Conservation (phyloP, 2,888 invertebrate species). For the Brachyptera putata region DNA sequence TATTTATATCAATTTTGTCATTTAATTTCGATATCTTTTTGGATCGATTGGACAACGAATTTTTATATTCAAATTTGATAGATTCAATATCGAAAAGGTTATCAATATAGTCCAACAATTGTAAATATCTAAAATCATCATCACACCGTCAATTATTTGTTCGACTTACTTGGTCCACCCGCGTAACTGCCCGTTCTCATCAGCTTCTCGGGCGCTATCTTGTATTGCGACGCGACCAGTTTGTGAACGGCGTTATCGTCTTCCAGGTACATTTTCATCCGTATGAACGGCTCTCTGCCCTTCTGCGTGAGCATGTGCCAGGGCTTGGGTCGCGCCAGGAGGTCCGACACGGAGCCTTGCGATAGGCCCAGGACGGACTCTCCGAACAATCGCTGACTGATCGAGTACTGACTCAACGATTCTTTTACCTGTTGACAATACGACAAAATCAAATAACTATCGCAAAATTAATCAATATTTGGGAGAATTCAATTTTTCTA, state of each 20-base stretch:
- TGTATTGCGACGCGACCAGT: slow-evolving; percentile 93
- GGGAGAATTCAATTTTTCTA: too few relatives aligned
- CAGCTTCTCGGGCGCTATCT: slow-evolving; percentile 94
- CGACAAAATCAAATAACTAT: too few relatives aligned
- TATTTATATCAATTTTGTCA: too few relatives aligned
- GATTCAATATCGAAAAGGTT: too few relatives aligned
- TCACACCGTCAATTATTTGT: too few relatives aligned
- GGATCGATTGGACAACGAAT: too few relatives aligned
- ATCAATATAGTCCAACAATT: too few relatives aligned
- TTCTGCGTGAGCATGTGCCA: slow-evolving; percentile 99
- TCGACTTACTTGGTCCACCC: slow-evolving; percentile 73
- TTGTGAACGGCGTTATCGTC: slow-evolving; percentile 95
- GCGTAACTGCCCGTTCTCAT: slow-evolving; percentile 95
- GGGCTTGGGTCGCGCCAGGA: slow-evolving; percentile 94
- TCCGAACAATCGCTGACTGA: slow-evolving; percentile 96
- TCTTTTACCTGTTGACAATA: slow-evolving; percentile 67
- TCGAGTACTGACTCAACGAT: slow-evolving; percentile 90
- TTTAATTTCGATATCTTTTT: too few relatives aligned
- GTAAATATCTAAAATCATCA: too few relatives aligned
- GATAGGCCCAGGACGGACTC: slow-evolving; percentile 96
- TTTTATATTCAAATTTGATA: too few relatives aligned
- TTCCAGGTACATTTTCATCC: slow-evolving; percentile 97
- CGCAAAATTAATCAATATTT: too few relatives aligned
- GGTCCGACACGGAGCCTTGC: slow-evolving; percentile 96
- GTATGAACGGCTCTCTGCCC: slow-evolving; percentile 92